Evolutionary conservation across 2,113 vertebrate species (phyloP), one percentile per base, ranked within the genome.

Genomic region (Sciurus niger): DNA sequence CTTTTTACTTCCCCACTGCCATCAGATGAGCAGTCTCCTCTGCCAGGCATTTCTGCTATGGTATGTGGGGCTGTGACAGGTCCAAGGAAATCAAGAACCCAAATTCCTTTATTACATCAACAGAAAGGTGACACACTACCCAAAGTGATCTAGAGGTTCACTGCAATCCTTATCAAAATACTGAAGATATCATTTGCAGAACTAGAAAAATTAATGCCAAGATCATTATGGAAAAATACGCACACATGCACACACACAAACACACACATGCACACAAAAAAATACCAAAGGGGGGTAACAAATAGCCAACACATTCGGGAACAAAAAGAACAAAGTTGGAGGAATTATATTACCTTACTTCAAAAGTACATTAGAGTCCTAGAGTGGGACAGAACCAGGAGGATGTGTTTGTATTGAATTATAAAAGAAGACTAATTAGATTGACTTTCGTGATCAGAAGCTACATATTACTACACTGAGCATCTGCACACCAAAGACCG

Each of bases 11-110:
- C 3, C 48, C 63, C 7, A 28, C 1, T 12, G 25, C 12, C 28
- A 16, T 32, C 10, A 32, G 14, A 4, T 13, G 4, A 76, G 7
- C 0, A 25, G 13, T 4, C 34, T 84, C 9, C 8, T 60, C 6
- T 1, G 24, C 2, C 30, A 20, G 22, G 25, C 7, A 18, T 22
- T 48, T 60, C 10, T 46, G 14, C 6, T 32, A 73, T 20, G 13
- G 4, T 28, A 3, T 6, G 34, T 4, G 40, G 2, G 24, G 18
- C n/a, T 25, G 6, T 17, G 40, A 74, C 7, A 32, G 2, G 5
- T 5, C 22, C 32, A 46, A 25, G 14, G 24, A 30, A n/a, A 51
- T 46, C 25, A 37, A 34, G 16, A 37, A 2, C 11, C 16, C 22
- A 74, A 74, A 63, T 32, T 30, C 25, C 63, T 43, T 67, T 73